A percentile compares a stretch with the other conserved stretches of the same genome.
These are phyloP conservation scores for Formica exsecta DNA, from an alignment of 1,140 invertebrate species.

Conservation along the genomic window DNA sequence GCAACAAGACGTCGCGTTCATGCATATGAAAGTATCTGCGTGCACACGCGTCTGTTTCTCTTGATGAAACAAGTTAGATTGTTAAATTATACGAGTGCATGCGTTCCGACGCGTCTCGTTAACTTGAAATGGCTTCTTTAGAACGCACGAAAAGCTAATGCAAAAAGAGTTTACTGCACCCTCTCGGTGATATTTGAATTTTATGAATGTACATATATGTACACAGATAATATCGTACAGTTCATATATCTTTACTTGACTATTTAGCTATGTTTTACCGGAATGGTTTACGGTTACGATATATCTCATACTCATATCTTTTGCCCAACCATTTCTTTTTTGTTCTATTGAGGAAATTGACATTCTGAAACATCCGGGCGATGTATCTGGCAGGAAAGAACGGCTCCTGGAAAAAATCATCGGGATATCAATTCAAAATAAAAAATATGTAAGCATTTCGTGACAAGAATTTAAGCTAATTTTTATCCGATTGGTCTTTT, in stretches of 20 bases:
- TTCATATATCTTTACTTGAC: background rate
- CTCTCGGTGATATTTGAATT: background rate
- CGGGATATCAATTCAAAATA: background rate
- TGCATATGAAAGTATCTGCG: slow-evolving; percentile 32
- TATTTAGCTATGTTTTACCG: background rate
- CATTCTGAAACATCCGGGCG: background rate
- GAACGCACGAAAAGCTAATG: background rate
- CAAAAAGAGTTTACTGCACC: background rate
- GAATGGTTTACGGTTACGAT: slow-evolving; percentile 22
- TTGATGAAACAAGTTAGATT: slow-evolving; percentile 6
- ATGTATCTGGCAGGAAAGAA: background rate
- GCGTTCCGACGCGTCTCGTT: background rate
- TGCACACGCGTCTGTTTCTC: background rate
- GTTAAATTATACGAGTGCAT: background rate
- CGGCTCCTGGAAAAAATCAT: background rate
- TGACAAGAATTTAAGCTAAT: background rate
- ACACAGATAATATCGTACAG: background rate
- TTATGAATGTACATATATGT: background rate
- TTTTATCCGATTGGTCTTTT: background rate
- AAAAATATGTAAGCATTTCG: background rate
- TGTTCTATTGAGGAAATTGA: background rate
- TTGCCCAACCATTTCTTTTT: slow-evolving; percentile 4
- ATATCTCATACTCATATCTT: background rate
- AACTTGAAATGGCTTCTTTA: background rate
- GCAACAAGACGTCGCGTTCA: background rate